Conservation (phyloP, 1,140 invertebrate species). For the Drosophila insularis region DNA sequence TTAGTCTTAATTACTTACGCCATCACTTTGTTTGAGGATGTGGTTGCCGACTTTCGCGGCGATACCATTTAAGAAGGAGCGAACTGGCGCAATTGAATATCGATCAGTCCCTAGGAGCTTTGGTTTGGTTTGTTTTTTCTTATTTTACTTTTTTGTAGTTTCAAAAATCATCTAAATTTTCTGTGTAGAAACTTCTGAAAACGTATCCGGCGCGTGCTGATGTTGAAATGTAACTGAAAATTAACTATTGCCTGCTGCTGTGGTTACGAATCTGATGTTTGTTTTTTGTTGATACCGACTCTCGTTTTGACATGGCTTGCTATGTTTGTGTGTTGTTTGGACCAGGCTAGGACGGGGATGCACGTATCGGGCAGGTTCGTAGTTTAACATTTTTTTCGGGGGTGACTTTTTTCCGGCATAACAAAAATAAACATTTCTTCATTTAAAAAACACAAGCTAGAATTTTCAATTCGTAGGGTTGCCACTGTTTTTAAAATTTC, state of each 20-base stretch:
- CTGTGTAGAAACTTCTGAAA: conserved; percentile 30
- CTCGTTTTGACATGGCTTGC: conserved; percentile 22
- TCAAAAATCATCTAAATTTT: conserved; percentile 16
- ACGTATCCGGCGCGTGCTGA: conserved; percentile 55
- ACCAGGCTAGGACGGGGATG: background rate
- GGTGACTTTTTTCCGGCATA: background rate
- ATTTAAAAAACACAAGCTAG: background rate
- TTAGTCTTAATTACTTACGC: conserved; percentile 46
- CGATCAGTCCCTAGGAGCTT: background rate
- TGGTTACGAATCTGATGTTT: conserved; percentile 65
- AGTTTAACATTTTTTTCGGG: conserved; percentile 12
- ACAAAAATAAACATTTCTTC: background rate
- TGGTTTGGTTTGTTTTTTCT: background rate
- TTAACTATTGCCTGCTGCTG: conserved; percentile 55
- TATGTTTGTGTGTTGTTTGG: conserved; percentile 5
- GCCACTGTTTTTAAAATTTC: background rate
- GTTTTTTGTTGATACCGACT: conserved; percentile 50
- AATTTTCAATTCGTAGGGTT: background rate
- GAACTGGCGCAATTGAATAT: background rate
- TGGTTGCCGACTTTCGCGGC: conserved; percentile 58
- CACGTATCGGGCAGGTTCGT: background rate
- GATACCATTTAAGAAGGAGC: conserved; percentile 60
- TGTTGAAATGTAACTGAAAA: conserved; percentile 64
- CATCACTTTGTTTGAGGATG: conserved; percentile 47
- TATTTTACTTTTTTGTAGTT: conserved; percentile 11